Evolutionary conservation across 2,797 vertebrate species (phyloP).

Genomic region (Peromyscus attwateri): DNA sequence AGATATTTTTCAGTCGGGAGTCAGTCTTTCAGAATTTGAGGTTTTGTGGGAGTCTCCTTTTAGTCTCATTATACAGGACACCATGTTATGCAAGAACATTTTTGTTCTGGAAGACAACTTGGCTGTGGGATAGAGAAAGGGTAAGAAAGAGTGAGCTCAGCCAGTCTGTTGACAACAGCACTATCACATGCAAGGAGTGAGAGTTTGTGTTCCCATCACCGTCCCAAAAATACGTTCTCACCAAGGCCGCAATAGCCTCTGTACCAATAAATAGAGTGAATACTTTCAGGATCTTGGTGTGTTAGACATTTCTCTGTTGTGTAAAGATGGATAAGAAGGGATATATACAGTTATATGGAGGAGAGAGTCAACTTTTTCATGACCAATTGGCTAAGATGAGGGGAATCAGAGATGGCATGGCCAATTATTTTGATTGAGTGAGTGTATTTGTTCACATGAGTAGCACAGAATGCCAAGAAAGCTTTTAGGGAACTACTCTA

Average conservation of each 20-base stretch:
- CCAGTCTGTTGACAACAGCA: not conserved
- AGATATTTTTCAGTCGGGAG: not conserved
- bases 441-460: not conserved
- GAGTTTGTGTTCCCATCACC: not conserved
- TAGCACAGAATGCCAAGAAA: not conserved
- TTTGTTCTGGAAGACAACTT: constrained; percentile 21
- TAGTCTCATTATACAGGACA: not conserved
- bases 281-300: not conserved
- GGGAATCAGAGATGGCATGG: not conserved
- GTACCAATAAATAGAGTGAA: not conserved
- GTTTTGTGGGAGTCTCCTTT: not conserved
- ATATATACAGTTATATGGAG: not conserved
- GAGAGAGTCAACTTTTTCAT: not conserved
- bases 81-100: not conserved
- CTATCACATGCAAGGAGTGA: not conserved
- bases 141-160: not conserved
- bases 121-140: not conserved
- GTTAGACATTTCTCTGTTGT: not conserved
- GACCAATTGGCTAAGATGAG: not conserved
- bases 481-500: not conserved
- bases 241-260: not conserved
- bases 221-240: not conserved
- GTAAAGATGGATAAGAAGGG: not conserved
- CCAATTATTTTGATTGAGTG: constrained; percentile 4
- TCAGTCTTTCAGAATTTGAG: not conserved